Evolutionary conservation across 1,140 invertebrate genomes (phyloP).

Genomic region (Bombus affinis): DNA sequence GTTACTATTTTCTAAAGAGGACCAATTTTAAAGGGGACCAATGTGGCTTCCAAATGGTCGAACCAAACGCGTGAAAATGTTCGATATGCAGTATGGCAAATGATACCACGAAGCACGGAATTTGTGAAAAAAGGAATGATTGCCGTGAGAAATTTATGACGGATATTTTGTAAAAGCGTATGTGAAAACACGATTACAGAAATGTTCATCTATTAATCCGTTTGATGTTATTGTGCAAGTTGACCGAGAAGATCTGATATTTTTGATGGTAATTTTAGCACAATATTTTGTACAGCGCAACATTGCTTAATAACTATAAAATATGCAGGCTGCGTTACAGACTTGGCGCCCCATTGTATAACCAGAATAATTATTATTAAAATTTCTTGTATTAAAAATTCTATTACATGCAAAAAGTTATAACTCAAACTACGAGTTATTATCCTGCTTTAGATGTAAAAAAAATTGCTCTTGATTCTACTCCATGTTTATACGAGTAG

Average conservation of each 20-base stretch:
- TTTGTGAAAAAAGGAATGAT: background rate
- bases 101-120: background rate
- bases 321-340: slow-evolving; percentile 17
- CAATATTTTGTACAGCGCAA: slow-evolving; percentile 2
- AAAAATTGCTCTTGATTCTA: background rate
- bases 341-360: background rate
- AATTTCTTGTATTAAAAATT: slow-evolving; percentile 24
- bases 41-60: no score
- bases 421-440: background rate
- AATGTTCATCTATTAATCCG: background rate
- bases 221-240: background rate
- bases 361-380: slow-evolving; percentile 15
- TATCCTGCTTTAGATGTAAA: background rate
- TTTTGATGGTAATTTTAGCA: background rate
- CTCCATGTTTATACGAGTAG: background rate
- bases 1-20: background rate
- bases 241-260: background rate
- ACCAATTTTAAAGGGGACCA: no score
- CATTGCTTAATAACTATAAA: slow-evolving; percentile 28
- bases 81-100: background rate
- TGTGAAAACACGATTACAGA: no score
- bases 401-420: background rate
- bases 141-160: background rate
- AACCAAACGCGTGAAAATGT: no score
- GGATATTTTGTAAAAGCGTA: background rate